Evolutionary conservation across 2,113 vertebrate species (phyloP).

Genomic region (Tachuris rubrigastra): DNA sequence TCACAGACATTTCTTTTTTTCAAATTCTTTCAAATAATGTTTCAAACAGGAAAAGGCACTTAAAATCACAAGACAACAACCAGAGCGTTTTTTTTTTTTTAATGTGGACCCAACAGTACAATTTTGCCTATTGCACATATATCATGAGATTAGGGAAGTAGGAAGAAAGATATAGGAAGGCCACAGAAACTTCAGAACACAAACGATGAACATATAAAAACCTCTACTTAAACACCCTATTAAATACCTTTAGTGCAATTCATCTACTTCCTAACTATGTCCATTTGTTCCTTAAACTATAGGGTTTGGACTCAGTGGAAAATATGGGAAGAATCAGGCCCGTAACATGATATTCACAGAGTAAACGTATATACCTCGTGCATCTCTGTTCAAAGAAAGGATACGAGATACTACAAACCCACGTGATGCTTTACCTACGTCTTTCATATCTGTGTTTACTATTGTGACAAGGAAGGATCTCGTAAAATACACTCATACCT

Average conservation of each 20-base stretch:
- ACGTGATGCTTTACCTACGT: rapidly evolving
- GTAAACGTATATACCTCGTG: background rate
- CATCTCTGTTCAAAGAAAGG: background rate
- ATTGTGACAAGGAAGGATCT: background rate
- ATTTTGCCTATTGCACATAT: background rate
- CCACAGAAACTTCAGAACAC: background rate
- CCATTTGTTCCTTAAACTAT: background rate
- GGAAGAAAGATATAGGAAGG: background rate
- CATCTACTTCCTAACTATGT: background rate
- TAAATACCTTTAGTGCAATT: background rate
- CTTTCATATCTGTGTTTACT: background rate
- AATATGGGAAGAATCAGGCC: background rate
- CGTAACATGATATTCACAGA: background rate
- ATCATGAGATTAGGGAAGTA: background rate
- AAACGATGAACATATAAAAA: background rate
- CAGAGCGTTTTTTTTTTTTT: background rate
- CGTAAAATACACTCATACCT: background rate
- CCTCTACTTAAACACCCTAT: background rate
- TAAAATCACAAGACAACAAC: background rate
- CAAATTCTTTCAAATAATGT: background rate
- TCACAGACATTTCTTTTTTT: background rate
- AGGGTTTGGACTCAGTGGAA: background rate
- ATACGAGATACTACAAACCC: background rate
- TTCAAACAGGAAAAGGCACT: background rate
- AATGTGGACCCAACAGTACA: background rate